Conservation (phyloP, 2,113 vertebrate species). For the Psephotus haematonotus region DNA sequence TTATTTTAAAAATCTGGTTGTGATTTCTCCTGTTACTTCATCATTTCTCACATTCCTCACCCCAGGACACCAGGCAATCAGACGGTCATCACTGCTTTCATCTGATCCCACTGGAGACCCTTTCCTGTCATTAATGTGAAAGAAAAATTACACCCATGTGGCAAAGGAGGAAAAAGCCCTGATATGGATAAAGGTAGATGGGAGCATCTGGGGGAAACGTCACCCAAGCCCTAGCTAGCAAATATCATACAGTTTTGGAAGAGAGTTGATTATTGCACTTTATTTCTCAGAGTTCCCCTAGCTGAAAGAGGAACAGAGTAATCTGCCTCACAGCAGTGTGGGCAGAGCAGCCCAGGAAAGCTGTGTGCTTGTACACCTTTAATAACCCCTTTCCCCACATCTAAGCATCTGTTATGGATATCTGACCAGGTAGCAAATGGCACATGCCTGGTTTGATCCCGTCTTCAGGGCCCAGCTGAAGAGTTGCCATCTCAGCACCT, state of each 20-base stretch:
- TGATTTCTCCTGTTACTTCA: background rate
- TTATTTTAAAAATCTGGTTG: background rate
- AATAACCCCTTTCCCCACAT: background rate
- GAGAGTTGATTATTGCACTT: background rate
- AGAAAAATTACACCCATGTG: background rate
- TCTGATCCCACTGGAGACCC: background rate
- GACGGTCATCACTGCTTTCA: rapidly evolving
- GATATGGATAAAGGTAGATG: background rate
- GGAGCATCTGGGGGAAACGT: background rate
- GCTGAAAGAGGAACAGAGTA: background rate
- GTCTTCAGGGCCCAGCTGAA: background rate
- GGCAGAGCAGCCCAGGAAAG: background rate
- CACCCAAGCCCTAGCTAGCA: background rate
- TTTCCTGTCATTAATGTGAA: background rate
- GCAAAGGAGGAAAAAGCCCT: background rate
- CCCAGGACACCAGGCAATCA: background rate
- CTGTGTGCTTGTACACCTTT: rapidly evolving
- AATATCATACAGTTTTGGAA: background rate
- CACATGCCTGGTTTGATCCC: background rate
- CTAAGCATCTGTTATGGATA: background rate
- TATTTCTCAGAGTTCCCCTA: background rate
- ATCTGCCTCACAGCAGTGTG: background rate
- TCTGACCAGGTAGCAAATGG: background rate
- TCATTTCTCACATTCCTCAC: background rate
- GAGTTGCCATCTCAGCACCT: background rate